Evolutionary conservation across 2,797 vertebrate genomes (phyloP).

Genomic region (Sphenodon punctatus): DNA sequence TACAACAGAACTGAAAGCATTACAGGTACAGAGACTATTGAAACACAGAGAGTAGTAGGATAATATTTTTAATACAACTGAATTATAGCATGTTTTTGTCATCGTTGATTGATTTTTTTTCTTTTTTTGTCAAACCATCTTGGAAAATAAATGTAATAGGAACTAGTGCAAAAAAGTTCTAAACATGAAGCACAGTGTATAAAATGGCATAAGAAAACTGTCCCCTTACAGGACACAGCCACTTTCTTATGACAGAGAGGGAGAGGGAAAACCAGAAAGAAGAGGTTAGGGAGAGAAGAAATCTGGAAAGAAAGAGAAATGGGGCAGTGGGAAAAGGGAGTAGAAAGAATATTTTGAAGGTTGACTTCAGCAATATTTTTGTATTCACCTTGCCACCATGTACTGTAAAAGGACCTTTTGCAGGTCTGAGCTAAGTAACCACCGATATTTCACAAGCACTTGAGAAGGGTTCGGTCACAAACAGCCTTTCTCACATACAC

Average conservation of each 20-base stretch:
- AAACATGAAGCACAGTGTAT: constrained; percentile 89
- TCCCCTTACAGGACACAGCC: constrained; percentile 72
- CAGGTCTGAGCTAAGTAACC: constrained; percentile 51
- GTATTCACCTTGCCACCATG: constrained; percentile 40
- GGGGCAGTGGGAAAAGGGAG: constrained; percentile 50
- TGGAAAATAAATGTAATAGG: constrained; percentile 84
- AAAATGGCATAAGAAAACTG: constrained; percentile 85
- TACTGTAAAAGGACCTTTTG: constrained; percentile 30
- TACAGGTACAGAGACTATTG: constrained; percentile 85
- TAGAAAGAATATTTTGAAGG: constrained; percentile 60
- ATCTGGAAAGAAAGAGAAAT: constrained; percentile 60
- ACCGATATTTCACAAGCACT: constrained; percentile 50
- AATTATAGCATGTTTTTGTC: constrained; percentile 78
- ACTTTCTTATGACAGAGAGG: constrained; percentile 71
- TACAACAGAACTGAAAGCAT: constrained; percentile 87
- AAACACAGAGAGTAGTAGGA: constrained; percentile 84
- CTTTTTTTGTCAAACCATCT: constrained; percentile 77
- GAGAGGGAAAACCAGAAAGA: constrained; percentile 38
- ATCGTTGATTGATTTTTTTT: constrained; percentile 36
- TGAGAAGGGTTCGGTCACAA: constrained; percentile 67
- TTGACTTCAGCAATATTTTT: constrained; percentile 52
- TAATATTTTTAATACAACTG: constrained; percentile 82
- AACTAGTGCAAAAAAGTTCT: constrained; percentile 88
- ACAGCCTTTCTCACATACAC: constrained; percentile 11
- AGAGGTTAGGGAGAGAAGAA: constrained; percentile 41